Evolutionary conservation across 2,113 vertebrate species (phyloP).

Genomic region (Datnioides undecimradiatus): DNA sequence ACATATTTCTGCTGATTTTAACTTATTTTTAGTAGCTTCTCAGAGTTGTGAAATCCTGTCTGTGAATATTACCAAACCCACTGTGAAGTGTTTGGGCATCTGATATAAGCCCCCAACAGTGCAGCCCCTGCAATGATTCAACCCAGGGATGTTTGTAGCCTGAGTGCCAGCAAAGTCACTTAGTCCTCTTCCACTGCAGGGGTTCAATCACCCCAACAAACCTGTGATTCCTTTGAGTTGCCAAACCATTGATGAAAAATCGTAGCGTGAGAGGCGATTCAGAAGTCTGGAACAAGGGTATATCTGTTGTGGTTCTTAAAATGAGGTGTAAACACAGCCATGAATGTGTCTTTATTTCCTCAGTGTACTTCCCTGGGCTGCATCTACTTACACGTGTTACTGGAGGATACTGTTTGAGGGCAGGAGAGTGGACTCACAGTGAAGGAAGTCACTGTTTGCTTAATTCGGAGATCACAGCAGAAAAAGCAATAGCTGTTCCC

Average conservation of each 20-base stretch:
- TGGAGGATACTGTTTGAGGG: too few species aligned
- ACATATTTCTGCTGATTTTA: background rate
- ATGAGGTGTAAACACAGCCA: background rate
- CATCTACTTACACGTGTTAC: too few species aligned
- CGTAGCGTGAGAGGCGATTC: background rate
- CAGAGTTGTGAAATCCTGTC: background rate
- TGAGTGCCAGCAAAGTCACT: too few species aligned
- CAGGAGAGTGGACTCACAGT: too few species aligned
- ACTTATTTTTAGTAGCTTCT: background rate
- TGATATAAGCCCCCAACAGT: too few species aligned
- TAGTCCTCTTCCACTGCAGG: background rate
- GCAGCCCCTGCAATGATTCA: background rate
- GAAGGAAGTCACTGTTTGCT: too few species aligned
- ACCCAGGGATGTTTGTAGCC: background rate
- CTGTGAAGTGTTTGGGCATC: background rate
- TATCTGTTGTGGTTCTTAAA: background rate
- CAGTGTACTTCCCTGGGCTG: background rate
- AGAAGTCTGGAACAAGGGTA: background rate
- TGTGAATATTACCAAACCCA: background rate
- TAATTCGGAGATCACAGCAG: too few species aligned
- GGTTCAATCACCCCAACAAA: background rate
- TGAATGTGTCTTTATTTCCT: background rate
- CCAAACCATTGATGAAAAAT: background rate
- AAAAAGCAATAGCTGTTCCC: too few species aligned
- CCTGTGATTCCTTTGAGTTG: background rate